Conservation (phyloP, 2,888 invertebrate genomes). For the Cataglyphis altisquamis region DNA sequence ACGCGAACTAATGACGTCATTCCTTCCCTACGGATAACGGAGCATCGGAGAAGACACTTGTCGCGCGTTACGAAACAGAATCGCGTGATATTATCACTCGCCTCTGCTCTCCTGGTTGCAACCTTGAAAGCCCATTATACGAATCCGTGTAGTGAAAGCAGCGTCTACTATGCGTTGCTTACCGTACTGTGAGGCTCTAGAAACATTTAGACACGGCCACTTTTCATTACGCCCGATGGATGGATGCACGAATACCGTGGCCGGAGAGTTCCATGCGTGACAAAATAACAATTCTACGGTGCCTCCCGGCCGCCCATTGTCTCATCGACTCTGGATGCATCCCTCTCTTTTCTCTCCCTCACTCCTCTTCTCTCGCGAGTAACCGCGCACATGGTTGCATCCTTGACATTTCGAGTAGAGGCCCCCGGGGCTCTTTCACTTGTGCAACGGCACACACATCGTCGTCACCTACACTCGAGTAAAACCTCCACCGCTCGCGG, state of each 20-base stretch:
- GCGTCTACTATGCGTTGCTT: background rate
- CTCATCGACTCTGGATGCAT: constrained; percentile 32
- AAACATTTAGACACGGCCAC: constrained; percentile 62
- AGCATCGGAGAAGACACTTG: constrained; percentile 10
- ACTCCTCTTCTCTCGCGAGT: constrained; percentile 37
- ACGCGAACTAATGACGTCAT: background rate
- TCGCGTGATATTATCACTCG: constrained; percentile 30
- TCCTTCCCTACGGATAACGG: background rate
- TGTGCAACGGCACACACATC: constrained; percentile 78
- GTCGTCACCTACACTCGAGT: constrained; percentile 77
- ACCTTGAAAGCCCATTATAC: constrained; percentile 43
- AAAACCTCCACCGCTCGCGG: constrained; percentile 58
- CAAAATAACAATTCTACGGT: constrained; percentile 75
- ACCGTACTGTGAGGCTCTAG: constrained; percentile 36
- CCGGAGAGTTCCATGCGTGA: constrained; percentile 69
- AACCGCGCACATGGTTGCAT: constrained; percentile 75
- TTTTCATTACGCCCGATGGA: constrained; percentile 50
- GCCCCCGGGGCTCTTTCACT: constrained; percentile 79
- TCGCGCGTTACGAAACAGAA: constrained; percentile 42
- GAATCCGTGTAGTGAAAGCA: constrained; percentile 41
- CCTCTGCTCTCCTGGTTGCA: constrained; percentile 19
- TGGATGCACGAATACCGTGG: constrained; percentile 10
- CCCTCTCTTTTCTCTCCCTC: background rate
- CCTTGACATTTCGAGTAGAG: constrained; percentile 81
- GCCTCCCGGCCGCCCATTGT: constrained; percentile 73